phyloP scores from a whole-genome alignment of 1,140 invertebrate genomes.

The Pseudomyrmex cubaensis region DNA sequence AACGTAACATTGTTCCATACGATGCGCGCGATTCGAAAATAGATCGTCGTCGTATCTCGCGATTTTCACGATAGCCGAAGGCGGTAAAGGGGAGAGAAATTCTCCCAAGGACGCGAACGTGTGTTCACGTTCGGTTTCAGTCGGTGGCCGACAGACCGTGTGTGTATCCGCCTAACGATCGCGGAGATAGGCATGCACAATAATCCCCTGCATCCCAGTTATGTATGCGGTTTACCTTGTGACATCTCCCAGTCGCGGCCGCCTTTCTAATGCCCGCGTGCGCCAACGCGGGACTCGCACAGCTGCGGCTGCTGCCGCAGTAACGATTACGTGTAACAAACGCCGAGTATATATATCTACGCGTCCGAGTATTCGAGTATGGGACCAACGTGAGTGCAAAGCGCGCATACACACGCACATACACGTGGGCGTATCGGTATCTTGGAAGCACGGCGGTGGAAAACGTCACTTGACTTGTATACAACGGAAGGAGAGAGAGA shows the following conservation, averaged over 20 bases:
- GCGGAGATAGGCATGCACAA: slow-evolving; percentile 69
- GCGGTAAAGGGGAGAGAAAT: slow-evolving; percentile 45
- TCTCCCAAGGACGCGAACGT: slow-evolving; percentile 60
- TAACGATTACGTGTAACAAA: slow-evolving; percentile 40
- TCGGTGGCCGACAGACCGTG: slow-evolving; percentile 29
- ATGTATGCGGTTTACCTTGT: slow-evolving; percentile 84
- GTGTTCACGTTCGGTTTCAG: slow-evolving; percentile 33
- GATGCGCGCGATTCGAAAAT: slow-evolving; percentile 24
- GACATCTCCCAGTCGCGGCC: slow-evolving; percentile 78
- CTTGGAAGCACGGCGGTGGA: slow-evolving; percentile 70
- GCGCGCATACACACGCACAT: too few species aligned
- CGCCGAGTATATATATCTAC: neutral
- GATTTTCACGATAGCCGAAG: neutral
- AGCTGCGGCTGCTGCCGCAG: slow-evolving; percentile 30
- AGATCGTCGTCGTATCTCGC: slow-evolving; percentile 24
- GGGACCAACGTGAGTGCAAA: slow-evolving; percentile 11
- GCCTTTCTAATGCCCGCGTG: slow-evolving; percentile 81
- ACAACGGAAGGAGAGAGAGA: neutral
- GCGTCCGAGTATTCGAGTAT: slow-evolving; percentile 34
- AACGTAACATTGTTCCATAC: slow-evolving; percentile 5
- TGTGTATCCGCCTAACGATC: slow-evolving; percentile 47
- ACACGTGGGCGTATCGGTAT: slow-evolving; percentile 67
- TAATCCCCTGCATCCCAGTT: slow-evolving; percentile 79
- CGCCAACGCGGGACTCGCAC: slow-evolving; percentile 23
- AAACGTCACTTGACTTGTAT: slow-evolving; percentile 61